Conservation (phyloP, 2,888 invertebrate species). For the Phasia obesa region DNA sequence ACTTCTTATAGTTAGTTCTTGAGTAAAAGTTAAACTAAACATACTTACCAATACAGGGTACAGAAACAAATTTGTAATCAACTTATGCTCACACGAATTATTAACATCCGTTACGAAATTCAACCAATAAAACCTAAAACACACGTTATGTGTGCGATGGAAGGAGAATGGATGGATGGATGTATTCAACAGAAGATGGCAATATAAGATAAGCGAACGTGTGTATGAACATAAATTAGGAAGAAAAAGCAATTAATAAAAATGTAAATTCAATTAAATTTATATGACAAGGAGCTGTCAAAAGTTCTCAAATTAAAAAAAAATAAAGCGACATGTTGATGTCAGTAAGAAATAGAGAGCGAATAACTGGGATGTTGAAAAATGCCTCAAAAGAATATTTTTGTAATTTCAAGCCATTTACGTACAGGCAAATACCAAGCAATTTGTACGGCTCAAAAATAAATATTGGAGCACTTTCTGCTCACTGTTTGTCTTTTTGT, state of each 20-base stretch:
- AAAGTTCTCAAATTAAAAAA: conserved; percentile 81
- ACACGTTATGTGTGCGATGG: not conserved
- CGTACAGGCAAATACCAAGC: not conserved
- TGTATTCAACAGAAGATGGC: conserved; percentile 16
- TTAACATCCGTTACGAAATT: conserved; percentile 41
- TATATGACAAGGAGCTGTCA: conserved; percentile 81
- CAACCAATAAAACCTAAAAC: conserved; percentile 32
- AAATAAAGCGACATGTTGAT: conserved; percentile 74
- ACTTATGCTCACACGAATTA: conserved; percentile 14
- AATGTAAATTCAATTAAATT: conserved; percentile 82
- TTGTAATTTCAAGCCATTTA: not conserved
- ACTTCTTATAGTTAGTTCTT: too few relatives aligned
- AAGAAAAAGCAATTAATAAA: conserved; percentile 79
- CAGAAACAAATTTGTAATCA: conserved; percentile 18
- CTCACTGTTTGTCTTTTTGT: too few relatives aligned
- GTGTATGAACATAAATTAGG: conserved; percentile 47
- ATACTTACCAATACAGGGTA: conserved; percentile 7
- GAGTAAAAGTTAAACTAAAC: too few relatives aligned
- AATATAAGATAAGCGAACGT: not conserved
- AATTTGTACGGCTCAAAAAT: not conserved
- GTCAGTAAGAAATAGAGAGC: conserved; percentile 19
- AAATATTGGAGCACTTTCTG: too few relatives aligned
- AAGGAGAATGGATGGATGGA: not conserved
- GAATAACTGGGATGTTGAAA: not conserved
- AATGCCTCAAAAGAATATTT: not conserved